Conservation (phyloP, 2,888 invertebrate species). For the Temnothorax rugatulus region DNA sequence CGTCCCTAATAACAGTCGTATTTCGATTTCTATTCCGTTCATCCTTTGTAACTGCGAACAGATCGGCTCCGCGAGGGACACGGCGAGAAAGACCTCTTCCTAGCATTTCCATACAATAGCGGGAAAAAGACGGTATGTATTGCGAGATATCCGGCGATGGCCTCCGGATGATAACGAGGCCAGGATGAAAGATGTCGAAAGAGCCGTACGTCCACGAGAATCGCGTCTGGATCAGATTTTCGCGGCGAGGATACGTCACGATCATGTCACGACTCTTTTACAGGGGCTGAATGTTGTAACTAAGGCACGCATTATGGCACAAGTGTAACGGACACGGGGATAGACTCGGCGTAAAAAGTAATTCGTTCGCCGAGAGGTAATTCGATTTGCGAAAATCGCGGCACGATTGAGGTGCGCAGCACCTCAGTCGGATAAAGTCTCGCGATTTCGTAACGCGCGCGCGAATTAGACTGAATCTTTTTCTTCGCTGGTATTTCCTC, state of each 20-base stretch:
- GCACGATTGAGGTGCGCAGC: too few relatives aligned
- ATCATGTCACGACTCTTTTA: background rate
- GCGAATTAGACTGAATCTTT: background rate
- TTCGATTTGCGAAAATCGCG: background rate
- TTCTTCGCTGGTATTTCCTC: constrained; percentile 4
- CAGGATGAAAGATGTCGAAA: constrained; percentile 75
- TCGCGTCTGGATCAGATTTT: constrained; percentile 44
- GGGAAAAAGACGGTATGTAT: constrained; percentile 79
- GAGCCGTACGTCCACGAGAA: constrained; percentile 52
- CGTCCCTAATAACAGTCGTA: constrained; percentile 40
- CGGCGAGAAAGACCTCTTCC: constrained; percentile 67
- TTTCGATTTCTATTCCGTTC: constrained; percentile 59
- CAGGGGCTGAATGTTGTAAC: constrained; percentile 18
- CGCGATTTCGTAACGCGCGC: constrained; percentile 3
- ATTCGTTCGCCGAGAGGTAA: background rate
- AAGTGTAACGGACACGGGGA: constrained; percentile 7
- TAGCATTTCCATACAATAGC: constrained; percentile 83
- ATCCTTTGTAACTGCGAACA: constrained; percentile 48
- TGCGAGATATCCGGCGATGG: constrained; percentile 84
- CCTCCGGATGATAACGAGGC: constrained; percentile 77
- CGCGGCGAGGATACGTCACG: constrained; percentile 27
- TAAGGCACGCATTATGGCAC: background rate
- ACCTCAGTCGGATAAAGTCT: background rate
- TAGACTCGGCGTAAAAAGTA: constrained; percentile 10
- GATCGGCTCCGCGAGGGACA: constrained; percentile 60